Conservation (phyloP, 2,888 invertebrate genomes). For the Antheraea assamensis region DNA sequence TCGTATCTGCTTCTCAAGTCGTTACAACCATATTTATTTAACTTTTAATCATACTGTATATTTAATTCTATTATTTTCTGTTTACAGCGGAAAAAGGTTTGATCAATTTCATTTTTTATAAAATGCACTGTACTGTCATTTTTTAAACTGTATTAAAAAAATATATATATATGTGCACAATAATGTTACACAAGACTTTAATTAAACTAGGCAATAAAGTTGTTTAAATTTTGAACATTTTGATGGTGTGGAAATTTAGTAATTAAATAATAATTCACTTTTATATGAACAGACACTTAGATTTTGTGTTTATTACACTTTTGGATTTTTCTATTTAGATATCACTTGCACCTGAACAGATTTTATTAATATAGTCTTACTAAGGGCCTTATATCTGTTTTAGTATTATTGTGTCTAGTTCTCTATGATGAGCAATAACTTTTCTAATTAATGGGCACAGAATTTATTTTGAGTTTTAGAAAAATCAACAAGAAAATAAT, state of each 20-base stretch:
- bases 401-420: background rate
- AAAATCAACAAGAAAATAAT: background rate
- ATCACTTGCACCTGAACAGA: background rate
- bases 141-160: background rate
- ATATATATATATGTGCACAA: background rate
- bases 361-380: background rate
- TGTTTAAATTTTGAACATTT: background rate
- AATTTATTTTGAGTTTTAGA: background rate
- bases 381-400: background rate
- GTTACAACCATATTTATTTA: background rate
- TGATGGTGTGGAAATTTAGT: background rate
- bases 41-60: background rate
- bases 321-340: background rate
- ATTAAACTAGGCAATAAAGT: background rate
- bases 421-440: background rate
- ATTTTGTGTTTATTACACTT: background rate
- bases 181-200: background rate
- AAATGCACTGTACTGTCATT: conserved; percentile 16
- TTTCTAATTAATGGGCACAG: background rate
- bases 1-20: too few species aligned
- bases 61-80: conserved; percentile 41
- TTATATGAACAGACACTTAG: background rate
- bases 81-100: conserved; percentile 78
- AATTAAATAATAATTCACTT: background rate
- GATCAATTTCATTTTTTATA: conserved; percentile 38